Evolutionary conservation across 2,888 invertebrate species (phyloP).

Genomic region (Plebejus anna): DNA sequence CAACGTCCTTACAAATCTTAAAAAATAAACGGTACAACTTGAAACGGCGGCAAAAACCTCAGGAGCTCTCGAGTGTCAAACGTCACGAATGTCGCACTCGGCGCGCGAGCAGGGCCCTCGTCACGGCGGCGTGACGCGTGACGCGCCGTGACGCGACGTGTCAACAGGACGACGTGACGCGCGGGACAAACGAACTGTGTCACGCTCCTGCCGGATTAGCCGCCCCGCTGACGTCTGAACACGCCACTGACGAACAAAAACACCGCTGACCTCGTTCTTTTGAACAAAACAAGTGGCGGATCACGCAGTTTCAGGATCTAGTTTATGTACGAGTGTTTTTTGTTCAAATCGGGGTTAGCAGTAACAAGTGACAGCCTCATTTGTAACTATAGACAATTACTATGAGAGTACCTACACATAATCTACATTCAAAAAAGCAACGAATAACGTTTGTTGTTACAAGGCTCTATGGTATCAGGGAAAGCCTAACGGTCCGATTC

Average conservation of each 20-base stretch:
- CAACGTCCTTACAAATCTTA: not conserved
- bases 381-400: not conserved
- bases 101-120: slow-evolving; percentile 11
- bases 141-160: not conserved
- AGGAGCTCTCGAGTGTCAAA: slow-evolving; percentile 18
- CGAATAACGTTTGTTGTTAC: too few relatives aligned
- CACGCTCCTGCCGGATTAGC: slow-evolving; percentile 14
- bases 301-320: not conserved
- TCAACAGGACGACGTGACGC: not conserved
- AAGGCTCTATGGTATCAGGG: too few relatives aligned
- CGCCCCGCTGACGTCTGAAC: not conserved
- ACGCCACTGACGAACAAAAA: not conserved
- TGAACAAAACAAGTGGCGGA: not conserved
- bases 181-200: slow-evolving; percentile 18
- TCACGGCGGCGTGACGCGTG: not conserved
- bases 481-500: too few relatives aligned
- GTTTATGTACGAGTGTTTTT: not conserved
- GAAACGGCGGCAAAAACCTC: not conserved
- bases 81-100: not conserved
- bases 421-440: too few relatives aligned
- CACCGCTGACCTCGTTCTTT: slow-evolving; percentile 5
- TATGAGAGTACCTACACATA: too few relatives aligned
- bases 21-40: slow-evolving; percentile 7
- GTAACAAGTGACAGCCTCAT: not conserved
- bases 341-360: not conserved